Evolutionary conservation across 2,113 vertebrate genomes (phyloP), one percentile per base, ranked within the genome.

Genomic region (Colaptes auratus): DNA sequence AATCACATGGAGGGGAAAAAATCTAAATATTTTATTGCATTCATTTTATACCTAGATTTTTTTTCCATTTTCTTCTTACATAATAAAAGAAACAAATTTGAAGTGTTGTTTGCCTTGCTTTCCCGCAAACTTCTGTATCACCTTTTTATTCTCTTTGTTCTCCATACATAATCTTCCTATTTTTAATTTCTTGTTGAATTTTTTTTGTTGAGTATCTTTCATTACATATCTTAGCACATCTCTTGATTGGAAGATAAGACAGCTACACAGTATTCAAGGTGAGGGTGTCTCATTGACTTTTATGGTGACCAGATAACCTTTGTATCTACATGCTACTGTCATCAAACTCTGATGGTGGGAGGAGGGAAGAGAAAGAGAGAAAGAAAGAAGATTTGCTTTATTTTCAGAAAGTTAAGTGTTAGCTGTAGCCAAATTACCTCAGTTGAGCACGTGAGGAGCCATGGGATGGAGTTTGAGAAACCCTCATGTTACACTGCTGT

Each of bases 351-450:
- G 4, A 52, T 5, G 12, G 50, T 24, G 20, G 5, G 15, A 12
- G 13, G 6, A 25, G 50, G 28, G 55, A 56, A 30, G 14, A 52
- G 15, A 33, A 19, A 59, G 2, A 27, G 6, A 23, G 11, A 35
- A 12, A 30, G 12, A 27, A 5, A 44, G 5, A 2, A 67, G 3
- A 8, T 2, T 69, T 76, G 23, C 24, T 75, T 56, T 67, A 35
- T 89, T 93, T 90, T 59, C 39, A 31, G 56, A 33, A 92, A 70
- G 24, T 70, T 60, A 63, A 61, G 36, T 56, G 39, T 46, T 86
- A 66, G 7, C 52, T 53, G 10, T 42, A 77, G 33, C 10, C 44
- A 89, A 52, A 59, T 64, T 3, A 30, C 61, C 82, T 77, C 53
- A 84, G 24, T 12, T 78, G 50, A 36, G 52, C 24, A 70, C 81